A percentile compares a stretch with the other conserved stretches of the same genome.
Conservation (phyloP, 2,888 invertebrate genomes). For the Epinotia brunnichana region DNA sequence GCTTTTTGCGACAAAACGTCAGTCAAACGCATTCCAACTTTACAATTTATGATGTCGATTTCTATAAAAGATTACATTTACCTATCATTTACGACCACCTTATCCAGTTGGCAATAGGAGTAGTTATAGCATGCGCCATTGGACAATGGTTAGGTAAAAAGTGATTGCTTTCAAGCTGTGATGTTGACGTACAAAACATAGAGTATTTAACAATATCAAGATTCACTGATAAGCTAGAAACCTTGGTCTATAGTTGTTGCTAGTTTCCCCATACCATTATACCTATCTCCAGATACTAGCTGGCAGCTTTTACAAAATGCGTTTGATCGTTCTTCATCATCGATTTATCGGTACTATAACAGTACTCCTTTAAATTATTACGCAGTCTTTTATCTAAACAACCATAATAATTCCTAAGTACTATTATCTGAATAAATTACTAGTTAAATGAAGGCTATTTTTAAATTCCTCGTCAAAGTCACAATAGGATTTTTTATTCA, state of each 20-base stretch:
- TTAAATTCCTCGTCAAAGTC: not conserved
- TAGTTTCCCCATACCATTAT: slow-evolving; percentile 2
- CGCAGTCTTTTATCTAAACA: no score
- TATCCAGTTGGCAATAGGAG: not conserved
- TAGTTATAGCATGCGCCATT: not conserved
- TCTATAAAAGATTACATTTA: slow-evolving; percentile 32
- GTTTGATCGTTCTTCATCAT: no score
- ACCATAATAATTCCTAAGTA: no score
- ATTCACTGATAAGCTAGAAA: slow-evolving; percentile 27
- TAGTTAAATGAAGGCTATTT: not conserved
- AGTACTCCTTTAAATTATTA: no score
- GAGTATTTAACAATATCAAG: slow-evolving; percentile 41
- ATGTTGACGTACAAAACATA: slow-evolving; percentile 43
- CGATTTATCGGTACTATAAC: no score
- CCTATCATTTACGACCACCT: slow-evolving; percentile 5
- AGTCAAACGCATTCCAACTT: slow-evolving; percentile 30
- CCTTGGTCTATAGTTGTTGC: not conserved
- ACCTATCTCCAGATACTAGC: not conserved
- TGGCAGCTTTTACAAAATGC: no score
- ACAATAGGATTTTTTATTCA: slow-evolving; percentile 9
- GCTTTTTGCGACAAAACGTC: slow-evolving; percentile 23
- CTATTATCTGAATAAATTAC: not conserved
- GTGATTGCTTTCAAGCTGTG: slow-evolving; percentile 40
- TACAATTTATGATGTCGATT: slow-evolving; percentile 27
- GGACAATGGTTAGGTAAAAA: slow-evolving; percentile 45